Base-by-base conservation (phyloP, 2,797 vertebrate species). In the Phalloptychus januarius region DNA sequence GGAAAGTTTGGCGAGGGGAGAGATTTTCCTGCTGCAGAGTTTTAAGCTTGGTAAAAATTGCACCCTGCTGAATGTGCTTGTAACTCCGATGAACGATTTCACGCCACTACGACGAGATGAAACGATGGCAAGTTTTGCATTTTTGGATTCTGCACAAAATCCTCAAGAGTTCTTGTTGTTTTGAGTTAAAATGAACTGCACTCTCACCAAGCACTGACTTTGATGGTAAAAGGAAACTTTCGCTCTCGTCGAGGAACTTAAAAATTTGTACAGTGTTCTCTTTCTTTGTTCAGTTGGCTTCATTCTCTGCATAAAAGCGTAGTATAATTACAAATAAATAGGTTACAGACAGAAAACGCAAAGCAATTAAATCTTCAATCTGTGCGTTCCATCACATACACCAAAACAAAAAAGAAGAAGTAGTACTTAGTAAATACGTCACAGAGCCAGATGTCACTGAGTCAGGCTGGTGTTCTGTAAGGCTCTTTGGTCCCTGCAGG, bases 301-400 rank as follows among this genome's bases (percentile, higher is more conserved):
- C 31, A 78, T 69, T 85, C 81, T 88, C 75, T 87, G 78, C 91
- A 87, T 86, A 86, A 93, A 92, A 91, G 88, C 80, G 83, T 80
- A 87, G 44, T 77, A 85, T 75, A 69, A 42, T 76, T 58, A 88
- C 83, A 82, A 93, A 94, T 93, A 94, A 94, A 95, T 94, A 94
- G 72, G 42, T 83, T 88, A 87, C 80, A 84, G 80, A 92, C 82
- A 86, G 72, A 81, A 77, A 82, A 87, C 76, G 80, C 82, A 69
- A 91, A 93, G 94, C 93, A 95, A 95, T 94, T 94, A 90, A 89
- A 56, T 82, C 80, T 89, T 89, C 81, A 82, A 82, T 83, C 70
- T 61, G 84, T 58, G 42, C 70, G 80, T 85, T 72, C 79, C 1
- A 11, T 88, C 85, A 83, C 79, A 74, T 50, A 85, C 82, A 81